A percentile compares a stretch with the other conserved stretches of the same genome.
These are phyloP conservation scores for Myzus persicae DNA, from an alignment of 1,140 invertebrate species.

Conservation along the genomic window DNA sequence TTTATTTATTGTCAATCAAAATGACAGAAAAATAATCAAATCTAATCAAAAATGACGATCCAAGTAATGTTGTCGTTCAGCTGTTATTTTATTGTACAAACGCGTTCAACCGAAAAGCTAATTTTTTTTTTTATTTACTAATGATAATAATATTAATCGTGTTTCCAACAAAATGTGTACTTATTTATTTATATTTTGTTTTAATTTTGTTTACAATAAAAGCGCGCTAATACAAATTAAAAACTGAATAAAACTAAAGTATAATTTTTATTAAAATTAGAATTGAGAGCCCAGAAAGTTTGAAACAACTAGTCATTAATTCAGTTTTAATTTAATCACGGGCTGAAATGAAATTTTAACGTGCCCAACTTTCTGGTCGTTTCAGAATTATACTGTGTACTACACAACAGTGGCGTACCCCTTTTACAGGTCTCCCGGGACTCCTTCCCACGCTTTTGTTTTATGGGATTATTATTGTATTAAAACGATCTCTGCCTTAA, in stretches of 20 bases:
- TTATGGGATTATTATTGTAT: conserved; percentile 56
- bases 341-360: conserved; percentile 56
- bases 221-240: conserved; percentile 39
- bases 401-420: conserved; percentile 36
- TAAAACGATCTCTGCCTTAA: conserved; percentile 57
- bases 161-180: not conserved
- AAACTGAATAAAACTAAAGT: conserved; percentile 50
- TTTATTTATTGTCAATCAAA: conserved; percentile 42
- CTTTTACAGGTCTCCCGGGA: conserved; percentile 56
- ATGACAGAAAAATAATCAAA: conserved; percentile 4
- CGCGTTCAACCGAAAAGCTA: not conserved
- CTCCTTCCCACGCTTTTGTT: conserved; percentile 53
- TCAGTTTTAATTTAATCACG: conserved; percentile 58
- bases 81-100: not conserved
- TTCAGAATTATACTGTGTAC: conserved; percentile 35
- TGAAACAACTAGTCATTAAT: conserved; percentile 52
- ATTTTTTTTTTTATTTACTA: not conserved
- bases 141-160: not conserved
- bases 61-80: not conserved
- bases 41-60: conserved; percentile 15
- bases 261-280: conserved; percentile 55
- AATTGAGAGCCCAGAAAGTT: conserved; percentile 43
- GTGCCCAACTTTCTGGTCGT: conserved; percentile 52
- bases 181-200: conserved; percentile 7
- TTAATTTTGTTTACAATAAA: conserved; percentile 35